Percentiles rank a stretch among this genome's conserved stretches.
phyloP scores from a whole-genome alignment of 2,113 vertebrate species.

The Rhynchomys soricoides region DNA sequence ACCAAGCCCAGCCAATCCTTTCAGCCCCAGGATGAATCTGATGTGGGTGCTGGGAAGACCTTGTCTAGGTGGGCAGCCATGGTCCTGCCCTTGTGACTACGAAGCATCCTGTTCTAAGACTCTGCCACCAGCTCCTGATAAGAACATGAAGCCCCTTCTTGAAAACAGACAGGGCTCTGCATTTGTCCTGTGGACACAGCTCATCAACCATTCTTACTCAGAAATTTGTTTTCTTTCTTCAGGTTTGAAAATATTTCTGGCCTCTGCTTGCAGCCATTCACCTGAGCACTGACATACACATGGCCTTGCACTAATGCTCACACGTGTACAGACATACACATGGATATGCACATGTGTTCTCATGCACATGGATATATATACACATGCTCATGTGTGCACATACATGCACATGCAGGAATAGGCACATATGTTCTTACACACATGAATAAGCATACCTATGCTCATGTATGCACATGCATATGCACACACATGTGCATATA shows the following conservation, averaged over 20 bases:
- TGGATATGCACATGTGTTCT: not conserved
- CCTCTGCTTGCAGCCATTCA: not conserved
- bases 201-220: constrained; percentile 85
- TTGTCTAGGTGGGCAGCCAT: constrained; percentile 81
- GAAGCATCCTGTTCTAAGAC: constrained; percentile 83
- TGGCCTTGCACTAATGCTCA: not conserved
- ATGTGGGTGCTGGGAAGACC: constrained; percentile 73
- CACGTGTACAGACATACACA: not conserved
- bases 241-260: constrained; percentile 61
- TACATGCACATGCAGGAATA: too few species aligned
- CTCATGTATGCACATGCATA: not conserved
- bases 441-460: not conserved
- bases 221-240: constrained; percentile 80
- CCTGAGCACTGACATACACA: not conserved
- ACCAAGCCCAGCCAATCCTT: constrained; percentile 33
- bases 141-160: constrained; percentile 86
- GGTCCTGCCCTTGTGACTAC: constrained; percentile 83
- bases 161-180: constrained; percentile 85
- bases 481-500: not conserved
- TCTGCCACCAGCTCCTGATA: constrained; percentile 82
- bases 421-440: not conserved
- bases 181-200: constrained; percentile 86
- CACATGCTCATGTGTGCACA: not conserved
- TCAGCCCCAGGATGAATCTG: constrained; percentile 79
- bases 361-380: not conserved